Percentiles rank a stretch among this genome's conserved stretches.
These are phyloP conservation scores for Dorcus parallelipipedus DNA, from an alignment of 2,888 invertebrate species.

Conservation along the genomic window DNA sequence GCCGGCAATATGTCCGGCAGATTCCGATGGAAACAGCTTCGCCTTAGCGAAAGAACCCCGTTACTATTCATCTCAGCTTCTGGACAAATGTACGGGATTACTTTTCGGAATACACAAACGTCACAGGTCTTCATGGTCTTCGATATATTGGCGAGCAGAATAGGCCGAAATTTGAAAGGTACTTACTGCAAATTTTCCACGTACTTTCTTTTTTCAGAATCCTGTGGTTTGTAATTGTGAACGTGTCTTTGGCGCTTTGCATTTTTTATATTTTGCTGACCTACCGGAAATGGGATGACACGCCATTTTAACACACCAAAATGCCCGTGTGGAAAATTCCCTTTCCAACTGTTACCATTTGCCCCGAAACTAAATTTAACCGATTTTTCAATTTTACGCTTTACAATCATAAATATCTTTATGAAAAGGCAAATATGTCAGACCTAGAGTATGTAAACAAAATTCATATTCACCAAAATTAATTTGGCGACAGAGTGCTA, in stretches of 20 bases:
- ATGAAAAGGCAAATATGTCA: too few relatives aligned
- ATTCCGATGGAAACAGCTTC: too few relatives aligned
- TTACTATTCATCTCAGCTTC: too few relatives aligned
- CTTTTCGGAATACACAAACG: slow-evolving; percentile 39
- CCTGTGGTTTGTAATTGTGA: slow-evolving; percentile 60
- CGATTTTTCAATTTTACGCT: too few relatives aligned
- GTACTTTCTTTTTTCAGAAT: too few relatives aligned
- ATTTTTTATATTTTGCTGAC: slow-evolving; percentile 60
- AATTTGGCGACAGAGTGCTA: too few relatives aligned
- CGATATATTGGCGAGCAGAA: slow-evolving; percentile 45
- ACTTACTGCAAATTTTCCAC: slow-evolving; percentile 4
- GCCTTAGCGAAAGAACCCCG: too few relatives aligned
- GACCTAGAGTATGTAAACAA: too few relatives aligned
- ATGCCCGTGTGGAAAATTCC: slow-evolving; percentile 63
- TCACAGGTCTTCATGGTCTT: slow-evolving; percentile 46
- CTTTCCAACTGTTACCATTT: slow-evolving; percentile 42
- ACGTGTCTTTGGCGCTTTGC: slow-evolving; percentile 60
- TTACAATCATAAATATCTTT: too few relatives aligned
- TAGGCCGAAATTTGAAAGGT: slow-evolving; percentile 44
- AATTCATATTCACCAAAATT: too few relatives aligned
- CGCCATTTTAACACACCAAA: slow-evolving; percentile 68
- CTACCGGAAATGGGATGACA: slow-evolving; percentile 69
- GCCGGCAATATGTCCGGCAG: too few relatives aligned
- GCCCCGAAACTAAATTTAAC: slow-evolving; percentile 21
- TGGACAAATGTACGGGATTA: slow-evolving; percentile 12